A percentile compares a stretch with the other conserved stretches of the same genome.
Conservation (phyloP, 53 echinoderm and acorn worm genomes). For the Luidia sarsii region DNA sequence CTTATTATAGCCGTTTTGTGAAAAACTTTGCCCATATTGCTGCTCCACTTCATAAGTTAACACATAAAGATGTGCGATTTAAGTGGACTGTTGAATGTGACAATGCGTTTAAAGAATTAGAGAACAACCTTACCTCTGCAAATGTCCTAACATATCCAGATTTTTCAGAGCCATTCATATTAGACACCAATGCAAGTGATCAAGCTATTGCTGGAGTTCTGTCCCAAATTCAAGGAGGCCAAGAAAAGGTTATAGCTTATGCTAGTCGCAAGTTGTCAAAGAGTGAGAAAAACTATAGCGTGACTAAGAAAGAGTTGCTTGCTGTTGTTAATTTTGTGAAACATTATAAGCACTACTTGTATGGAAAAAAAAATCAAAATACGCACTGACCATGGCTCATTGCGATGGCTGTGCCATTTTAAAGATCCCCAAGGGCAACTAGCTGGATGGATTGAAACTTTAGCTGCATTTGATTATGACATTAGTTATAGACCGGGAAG, state of each 20-base stretch:
- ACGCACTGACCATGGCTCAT: constrained; percentile 46
- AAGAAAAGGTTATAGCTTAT: constrained; percentile 17
- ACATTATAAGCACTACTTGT: constrained; percentile 51
- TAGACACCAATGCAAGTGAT: constrained; percentile 32
- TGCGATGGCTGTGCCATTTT: constrained; percentile 42
- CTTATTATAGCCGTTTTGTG: constrained; percentile 13
- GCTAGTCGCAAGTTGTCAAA: constrained; percentile 31
- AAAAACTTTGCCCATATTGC: constrained; percentile 20
- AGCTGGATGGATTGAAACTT: constrained; percentile 36
- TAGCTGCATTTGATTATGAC: constrained; percentile 21
- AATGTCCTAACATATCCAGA: constrained; percentile 22
- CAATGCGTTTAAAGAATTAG: constrained; percentile 9
- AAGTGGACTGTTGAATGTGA: constrained; percentile 30
- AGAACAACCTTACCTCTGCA: constrained; percentile 10
- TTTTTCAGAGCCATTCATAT: constrained; percentile 10
- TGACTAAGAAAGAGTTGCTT: constrained; percentile 18
- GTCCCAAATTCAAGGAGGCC: constrained; percentile 20
- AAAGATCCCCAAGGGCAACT: constrained; percentile 48
- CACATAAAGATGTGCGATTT: constrained; percentile 21
- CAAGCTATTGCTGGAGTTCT: constrained; percentile 26
- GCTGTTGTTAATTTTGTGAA: constrained; percentile 29
- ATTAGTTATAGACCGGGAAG: constrained; percentile 23
- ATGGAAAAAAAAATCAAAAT: constrained; percentile 23
- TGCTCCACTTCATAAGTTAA: constrained; percentile 9
- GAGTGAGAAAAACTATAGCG: constrained; percentile 29